phyloP scores from a whole-genome alignment of 2,888 invertebrate species.

The Hipparchia sbordonii region DNA sequence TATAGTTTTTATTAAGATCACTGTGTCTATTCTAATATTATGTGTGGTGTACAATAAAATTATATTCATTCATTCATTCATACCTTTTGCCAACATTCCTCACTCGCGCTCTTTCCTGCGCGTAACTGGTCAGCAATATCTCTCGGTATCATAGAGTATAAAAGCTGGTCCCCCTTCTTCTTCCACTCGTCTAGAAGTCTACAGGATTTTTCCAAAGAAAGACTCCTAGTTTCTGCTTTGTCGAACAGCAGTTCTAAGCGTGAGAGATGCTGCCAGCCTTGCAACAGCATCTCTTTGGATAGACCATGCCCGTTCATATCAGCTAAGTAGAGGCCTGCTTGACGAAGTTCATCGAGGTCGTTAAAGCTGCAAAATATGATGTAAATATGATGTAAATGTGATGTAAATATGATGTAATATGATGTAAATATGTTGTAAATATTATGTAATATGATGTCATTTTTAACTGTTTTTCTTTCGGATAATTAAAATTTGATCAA shows the following conservation, averaged over 20 bases:
- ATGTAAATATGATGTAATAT: no score
- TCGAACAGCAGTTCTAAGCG: conserved; percentile 91
- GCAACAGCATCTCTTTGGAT: conserved; percentile 91
- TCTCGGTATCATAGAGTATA: conserved; percentile 96
- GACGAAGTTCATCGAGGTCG: conserved; percentile 91
- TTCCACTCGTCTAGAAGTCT: conserved; percentile 92
- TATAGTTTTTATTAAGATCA: no score
- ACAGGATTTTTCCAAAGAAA: conserved; percentile 90
- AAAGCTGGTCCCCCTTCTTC: conserved; percentile 90
- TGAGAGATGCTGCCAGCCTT: conserved; percentile 93
- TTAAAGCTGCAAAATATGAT: conserved; percentile 84
- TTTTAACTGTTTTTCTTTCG: no score
- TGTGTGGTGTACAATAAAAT: no score
- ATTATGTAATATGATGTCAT: no score
- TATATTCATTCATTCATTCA: no score
- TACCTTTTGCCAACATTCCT: conserved; percentile 14
- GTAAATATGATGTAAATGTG: not conserved
- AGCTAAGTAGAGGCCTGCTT: conserved; percentile 90
- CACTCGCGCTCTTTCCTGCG: conserved; percentile 80
- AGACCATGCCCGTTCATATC: conserved; percentile 94
- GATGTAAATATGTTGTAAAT: no score
- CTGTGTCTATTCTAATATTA: no score
- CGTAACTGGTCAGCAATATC: conserved; percentile 91
- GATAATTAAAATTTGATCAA: no score
- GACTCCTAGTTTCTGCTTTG: conserved; percentile 90